phyloP scores from a whole-genome alignment of 2,888 invertebrate genomes.

The Amaurobius ferox region DNA sequence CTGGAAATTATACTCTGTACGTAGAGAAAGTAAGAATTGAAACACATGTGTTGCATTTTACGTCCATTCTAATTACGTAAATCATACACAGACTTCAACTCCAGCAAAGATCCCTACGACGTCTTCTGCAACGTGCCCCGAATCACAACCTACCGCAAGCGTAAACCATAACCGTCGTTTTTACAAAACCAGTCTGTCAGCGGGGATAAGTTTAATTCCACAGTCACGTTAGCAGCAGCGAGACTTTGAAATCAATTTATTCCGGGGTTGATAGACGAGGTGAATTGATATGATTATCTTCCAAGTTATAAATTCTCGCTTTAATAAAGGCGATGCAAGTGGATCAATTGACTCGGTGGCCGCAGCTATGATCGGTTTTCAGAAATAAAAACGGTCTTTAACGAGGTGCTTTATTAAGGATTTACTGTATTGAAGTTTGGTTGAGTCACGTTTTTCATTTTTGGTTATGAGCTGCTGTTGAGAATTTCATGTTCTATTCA shows the following conservation, averaged over 20 bases:
- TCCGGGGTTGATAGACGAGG: background rate
- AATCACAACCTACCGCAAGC: background rate
- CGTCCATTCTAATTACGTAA: too few species aligned
- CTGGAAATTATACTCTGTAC: too few species aligned
- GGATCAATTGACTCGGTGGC: background rate
- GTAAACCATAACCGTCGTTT: background rate
- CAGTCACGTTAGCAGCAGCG: background rate
- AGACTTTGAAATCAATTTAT: background rate
- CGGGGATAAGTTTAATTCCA: background rate
- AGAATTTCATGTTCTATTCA: too few species aligned
- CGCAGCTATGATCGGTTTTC: background rate
- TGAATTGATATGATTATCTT: background rate
- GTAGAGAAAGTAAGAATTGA: too few species aligned
- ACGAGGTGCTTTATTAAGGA: too few species aligned
- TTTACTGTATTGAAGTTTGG: too few species aligned
- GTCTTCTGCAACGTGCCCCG: background rate
- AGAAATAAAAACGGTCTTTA: too few species aligned
- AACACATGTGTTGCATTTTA: too few species aligned
- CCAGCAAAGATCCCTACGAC: too few species aligned
- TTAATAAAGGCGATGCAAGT: background rate
- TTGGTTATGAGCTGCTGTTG: too few species aligned
- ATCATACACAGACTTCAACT: too few species aligned
- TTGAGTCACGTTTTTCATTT: too few species aligned
- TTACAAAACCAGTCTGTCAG: constrained; percentile 5
- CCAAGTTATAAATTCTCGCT: background rate